Evolutionary conservation across 2,797 vertebrate genomes (phyloP), one percentile per base, ranked within the genome.

Genomic region (Champsocephalus gunnari): DNA sequence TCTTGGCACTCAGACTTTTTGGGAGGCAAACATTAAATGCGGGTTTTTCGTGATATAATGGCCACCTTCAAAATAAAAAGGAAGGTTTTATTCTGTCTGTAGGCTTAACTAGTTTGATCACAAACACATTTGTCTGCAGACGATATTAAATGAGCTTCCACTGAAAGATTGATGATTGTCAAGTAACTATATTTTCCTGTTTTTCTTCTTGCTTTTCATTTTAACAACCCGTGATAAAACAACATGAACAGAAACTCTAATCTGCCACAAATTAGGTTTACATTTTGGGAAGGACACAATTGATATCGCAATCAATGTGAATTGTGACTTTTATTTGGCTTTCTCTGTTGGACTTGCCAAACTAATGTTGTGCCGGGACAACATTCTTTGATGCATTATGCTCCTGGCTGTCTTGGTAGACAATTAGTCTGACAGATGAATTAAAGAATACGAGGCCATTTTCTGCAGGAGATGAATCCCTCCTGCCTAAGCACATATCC

Each of bases 341-440:
- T 85, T 81, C 82, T 83, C 74, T 82, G 77, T 87, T 79, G 81
- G 87, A 91, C 79, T 83, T 67, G 72, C 81, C 86, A 88, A 89
- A 88, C 74, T 84, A 80, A 82, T 87, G 87, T 85, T 88, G 77
- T 86, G 76, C 56, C 34, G 55, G 74, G 10, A 75, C 72, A 87
- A 84, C 83, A 81, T 67, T 62, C 81, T 83, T 82, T 87, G 87
- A 93, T 90, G 72, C 85, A 87, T 92, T 88, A 77, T 75, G 87
- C 81, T 88, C 60, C 83, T 73, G 84, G 79, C 90, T 88, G 89
- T 88, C 88, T 88, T 73, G 49, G 76, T 83, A 79, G 81, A 90
- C 86, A 91, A 93, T 93, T 93, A 93, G 83, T 76, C 79, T 89
- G 88, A 91, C 88, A 82, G 80, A 91, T 87, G 80, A 90, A 90